These are phyloP conservation scores for Flexamia atlantica DNA, from an alignment of 2,888 invertebrate genomes.

Conservation along the genomic window DNA sequence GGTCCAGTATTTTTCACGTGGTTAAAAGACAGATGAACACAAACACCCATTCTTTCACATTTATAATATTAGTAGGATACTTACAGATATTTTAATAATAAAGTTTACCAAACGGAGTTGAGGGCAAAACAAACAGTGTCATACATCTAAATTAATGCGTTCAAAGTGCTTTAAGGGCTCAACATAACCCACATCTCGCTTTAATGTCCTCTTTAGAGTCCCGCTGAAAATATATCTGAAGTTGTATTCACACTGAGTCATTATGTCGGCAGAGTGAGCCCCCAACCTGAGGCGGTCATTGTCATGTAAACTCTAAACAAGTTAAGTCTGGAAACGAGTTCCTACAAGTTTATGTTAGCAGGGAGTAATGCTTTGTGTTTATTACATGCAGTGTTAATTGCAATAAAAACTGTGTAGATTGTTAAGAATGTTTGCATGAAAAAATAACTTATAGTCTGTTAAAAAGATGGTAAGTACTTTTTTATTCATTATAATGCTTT, in stretches of 20 bases:
- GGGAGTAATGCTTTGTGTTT: neutral
- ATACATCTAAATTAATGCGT: slow-evolving; percentile 6
- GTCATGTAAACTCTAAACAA: slow-evolving; percentile 5
- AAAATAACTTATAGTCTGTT: no score
- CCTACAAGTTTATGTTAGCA: neutral
- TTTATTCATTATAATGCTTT: no score
- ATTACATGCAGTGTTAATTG: no score
- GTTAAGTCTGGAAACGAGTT: neutral
- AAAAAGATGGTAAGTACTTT: no score
- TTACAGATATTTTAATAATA: no score
- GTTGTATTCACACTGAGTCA: slow-evolving; percentile 15
- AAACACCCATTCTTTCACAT: no score
- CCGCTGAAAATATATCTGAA: slow-evolving; percentile 40
- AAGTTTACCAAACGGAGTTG: neutral
- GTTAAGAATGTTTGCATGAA: no score
- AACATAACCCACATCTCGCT: slow-evolving; percentile 20
- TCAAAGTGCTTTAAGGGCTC: slow-evolving; percentile 36
- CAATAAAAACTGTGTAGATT: no score
- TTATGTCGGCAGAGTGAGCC: slow-evolving; percentile 14
- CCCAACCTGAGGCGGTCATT: slow-evolving; percentile 17
- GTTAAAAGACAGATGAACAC: no score
- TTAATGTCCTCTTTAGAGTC: slow-evolving; percentile 22
- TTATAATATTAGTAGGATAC: no score
- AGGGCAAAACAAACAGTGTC: slow-evolving; percentile 21
- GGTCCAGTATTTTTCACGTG: no score